These are phyloP conservation scores for Cnemophilus loriae DNA, from an alignment of 2,113 vertebrate genomes.

Conservation along the genomic window DNA sequence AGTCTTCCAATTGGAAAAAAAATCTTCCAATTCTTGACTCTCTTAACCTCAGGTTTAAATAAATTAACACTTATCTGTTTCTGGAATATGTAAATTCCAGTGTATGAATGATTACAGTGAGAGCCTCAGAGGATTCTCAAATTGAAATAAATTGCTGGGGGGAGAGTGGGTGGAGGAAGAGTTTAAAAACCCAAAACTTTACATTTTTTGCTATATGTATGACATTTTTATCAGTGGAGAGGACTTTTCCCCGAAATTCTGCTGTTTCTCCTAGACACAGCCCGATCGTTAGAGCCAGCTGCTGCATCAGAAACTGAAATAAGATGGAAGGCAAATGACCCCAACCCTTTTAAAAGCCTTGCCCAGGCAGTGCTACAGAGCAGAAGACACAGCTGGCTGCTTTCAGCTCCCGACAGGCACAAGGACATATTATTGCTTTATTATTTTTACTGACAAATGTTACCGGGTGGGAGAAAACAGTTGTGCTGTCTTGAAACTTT, in stretches of 20 bases:
- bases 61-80: background rate
- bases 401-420: background rate
- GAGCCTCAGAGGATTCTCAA: background rate
- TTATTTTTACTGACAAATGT: background rate
- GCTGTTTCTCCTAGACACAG: background rate
- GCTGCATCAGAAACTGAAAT: background rate
- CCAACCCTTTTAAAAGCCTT: background rate
- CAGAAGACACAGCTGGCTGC: background rate
- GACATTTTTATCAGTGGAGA: background rate
- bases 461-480: background rate
- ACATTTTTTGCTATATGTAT: background rate
- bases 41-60: background rate
- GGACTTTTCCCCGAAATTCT: background rate
- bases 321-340: background rate
- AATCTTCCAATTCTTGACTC: background rate
- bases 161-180: fast-evolving
- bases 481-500: background rate
- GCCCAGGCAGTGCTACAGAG: background rate
- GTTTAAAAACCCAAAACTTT: background rate
- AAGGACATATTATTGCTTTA: background rate
- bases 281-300: background rate
- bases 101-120: background rate
- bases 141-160: background rate
- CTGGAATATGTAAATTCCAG: background rate
- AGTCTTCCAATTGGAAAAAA: background rate